Conservation (phyloP, 2,113 vertebrate species). For the Cnemophilus loriae region DNA sequence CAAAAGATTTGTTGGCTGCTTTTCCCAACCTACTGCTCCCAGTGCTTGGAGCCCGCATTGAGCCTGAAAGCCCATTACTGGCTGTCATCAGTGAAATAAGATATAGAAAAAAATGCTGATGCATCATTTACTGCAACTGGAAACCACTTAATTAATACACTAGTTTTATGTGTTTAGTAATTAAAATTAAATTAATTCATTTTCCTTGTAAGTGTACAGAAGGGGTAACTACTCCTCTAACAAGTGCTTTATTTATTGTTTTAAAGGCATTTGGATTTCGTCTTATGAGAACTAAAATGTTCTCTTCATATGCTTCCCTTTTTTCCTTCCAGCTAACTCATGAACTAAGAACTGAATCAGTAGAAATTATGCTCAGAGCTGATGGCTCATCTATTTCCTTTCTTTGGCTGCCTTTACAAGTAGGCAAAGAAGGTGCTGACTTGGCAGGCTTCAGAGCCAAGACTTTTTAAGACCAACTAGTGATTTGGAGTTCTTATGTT, state of each 20-base stretch:
- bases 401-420: conserved; percentile 54
- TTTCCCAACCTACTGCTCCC: conserved; percentile 8
- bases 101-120: conserved; percentile 66
- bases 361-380: conserved; percentile 54
- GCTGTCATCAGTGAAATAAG: conserved; percentile 69
- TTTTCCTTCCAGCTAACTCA: conserved; percentile 39
- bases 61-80: conserved; percentile 61
- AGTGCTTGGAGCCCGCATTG: neutral
- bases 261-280: conserved; percentile 11
- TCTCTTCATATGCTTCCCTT: neutral
- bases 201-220: conserved; percentile 2
- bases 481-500: conserved; percentile 51
- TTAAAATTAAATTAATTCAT: conserved; percentile 70
- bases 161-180: conserved; percentile 66
- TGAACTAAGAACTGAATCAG: conserved; percentile 60
- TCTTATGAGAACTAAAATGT: conserved; percentile 32
- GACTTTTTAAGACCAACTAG: conserved; percentile 59
- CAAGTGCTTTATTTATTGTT: conserved; percentile 45
- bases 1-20: conserved; percentile 66
- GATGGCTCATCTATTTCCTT: conserved; percentile 57
- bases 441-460: conserved; percentile 51
- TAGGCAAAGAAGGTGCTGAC: conserved; percentile 60
- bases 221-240: conserved; percentile 11
- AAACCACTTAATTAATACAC: conserved; percentile 73
- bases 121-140: conserved; percentile 32